Base-by-base conservation (phyloP, 1,140 invertebrate genomes). In the Bradysia coprophila region DNA sequence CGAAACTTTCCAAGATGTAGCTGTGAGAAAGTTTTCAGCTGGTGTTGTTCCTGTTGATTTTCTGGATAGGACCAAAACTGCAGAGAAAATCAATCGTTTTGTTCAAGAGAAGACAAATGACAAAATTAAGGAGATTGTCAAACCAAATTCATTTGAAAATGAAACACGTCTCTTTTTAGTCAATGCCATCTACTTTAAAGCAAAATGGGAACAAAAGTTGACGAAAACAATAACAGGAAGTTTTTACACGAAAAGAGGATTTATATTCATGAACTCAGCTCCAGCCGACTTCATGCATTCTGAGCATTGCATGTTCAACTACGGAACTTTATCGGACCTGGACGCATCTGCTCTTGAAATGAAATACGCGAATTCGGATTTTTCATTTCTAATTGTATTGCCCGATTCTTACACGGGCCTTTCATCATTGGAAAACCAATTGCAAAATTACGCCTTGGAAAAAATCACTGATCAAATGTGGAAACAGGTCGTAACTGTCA, bases 181-280 rank as follows among this genome's bases (percentile, higher is more conserved):
- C 39, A 83, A 81, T 56, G 75, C 75, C n/a, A 64, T 77, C 31
- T 77, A 76, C 56, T 81, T 79, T 56, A 77, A 81, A 64, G 77
- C 76, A n/a, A 59, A 63, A 21, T 84, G 80, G 81, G 51, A 62
- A 33, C 49, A 58, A 21, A 65, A 66, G 45, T 84, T 85, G n/a
- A n/a, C n/a, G n/a, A n/a, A n/a, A n/a, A n/a, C n/a, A n/a, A n/a
- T 55, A 22, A 46, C 55, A 4, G 39, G 50, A 2, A 81, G 79
- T 1, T 48, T 47, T 9, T 51, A 61, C 4, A 56, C 59, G 39
- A 49, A 62, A 28, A 82, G 81, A 51, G 59, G 69, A 45, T 45
- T 67, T 2, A 55, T 50, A 40, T 55, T 63, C 19, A 56, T 44
- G n/a, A 51, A 63, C 24, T 58, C 52, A 4, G 54, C 63, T 0